Conservation (phyloP, 2,113 vertebrate genomes). For the Pampusana beccarii region DNA sequence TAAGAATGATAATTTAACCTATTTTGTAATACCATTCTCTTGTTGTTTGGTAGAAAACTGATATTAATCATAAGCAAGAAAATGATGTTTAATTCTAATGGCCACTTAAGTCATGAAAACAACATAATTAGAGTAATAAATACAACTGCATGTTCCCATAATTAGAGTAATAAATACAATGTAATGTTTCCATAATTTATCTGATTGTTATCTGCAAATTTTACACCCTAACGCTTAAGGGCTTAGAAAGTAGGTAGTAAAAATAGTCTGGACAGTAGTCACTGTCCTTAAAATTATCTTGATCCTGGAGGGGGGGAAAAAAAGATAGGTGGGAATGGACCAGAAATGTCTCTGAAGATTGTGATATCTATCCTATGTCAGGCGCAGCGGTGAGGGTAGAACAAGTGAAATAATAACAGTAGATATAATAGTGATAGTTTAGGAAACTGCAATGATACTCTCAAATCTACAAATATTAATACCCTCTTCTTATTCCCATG, state of each 20-base stretch:
- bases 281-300: not conserved
- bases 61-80: not conserved
- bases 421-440: not conserved
- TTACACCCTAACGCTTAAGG: not conserved
- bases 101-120: slow-evolving; percentile 11
- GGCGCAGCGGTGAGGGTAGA: not conserved
- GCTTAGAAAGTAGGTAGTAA: not conserved
- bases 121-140: slow-evolving; percentile 43
- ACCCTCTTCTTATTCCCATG: not conserved
- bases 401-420: too few relatives aligned
- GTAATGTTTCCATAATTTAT: not conserved
- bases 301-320: not conserved
- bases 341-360: not conserved
- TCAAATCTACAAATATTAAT: not conserved
- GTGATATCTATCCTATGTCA: not conserved
- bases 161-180: slow-evolving; percentile 19
- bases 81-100: slow-evolving; percentile 9
- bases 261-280: not conserved
- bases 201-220: not conserved
- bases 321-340: too few relatives aligned
- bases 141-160: slow-evolving; percentile 14
- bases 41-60: not conserved
- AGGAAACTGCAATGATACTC: not conserved
- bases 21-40: not conserved
- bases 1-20: not conserved